Conservation (phyloP, 2,797 vertebrate genomes). For the Myotis findleyi region DNA sequence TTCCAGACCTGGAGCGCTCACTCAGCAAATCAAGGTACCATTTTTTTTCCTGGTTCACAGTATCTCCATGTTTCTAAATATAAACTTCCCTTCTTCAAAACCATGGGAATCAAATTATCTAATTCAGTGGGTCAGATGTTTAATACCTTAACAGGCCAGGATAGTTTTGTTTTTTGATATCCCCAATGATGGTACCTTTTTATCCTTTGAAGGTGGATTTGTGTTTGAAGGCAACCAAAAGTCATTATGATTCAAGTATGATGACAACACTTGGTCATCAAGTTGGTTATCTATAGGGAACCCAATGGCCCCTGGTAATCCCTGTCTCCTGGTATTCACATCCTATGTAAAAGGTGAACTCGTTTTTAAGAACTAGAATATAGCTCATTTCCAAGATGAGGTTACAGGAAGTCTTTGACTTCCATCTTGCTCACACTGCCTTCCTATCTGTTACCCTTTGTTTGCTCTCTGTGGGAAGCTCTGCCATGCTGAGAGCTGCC, state of each 20-base stretch:
- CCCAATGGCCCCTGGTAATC: neutral
- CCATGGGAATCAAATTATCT: constrained; percentile 4
- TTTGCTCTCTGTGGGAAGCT: neutral
- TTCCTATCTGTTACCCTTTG: neutral
- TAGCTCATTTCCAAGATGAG: neutral
- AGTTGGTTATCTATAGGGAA: neutral
- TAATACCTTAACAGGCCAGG: neutral
- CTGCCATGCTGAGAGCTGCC: neutral
- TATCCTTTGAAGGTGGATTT: neutral
- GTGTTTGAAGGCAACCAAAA: neutral
- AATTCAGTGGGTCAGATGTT: neutral
- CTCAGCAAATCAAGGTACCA: neutral
- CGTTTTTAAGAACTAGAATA: neutral
- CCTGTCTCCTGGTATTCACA: neutral
- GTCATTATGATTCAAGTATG: neutral
- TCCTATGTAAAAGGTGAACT: neutral
- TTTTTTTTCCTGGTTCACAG: constrained; percentile 50
- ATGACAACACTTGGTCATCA: neutral
- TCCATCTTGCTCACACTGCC: neutral
- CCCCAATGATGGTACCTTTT: neutral
- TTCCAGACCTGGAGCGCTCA: neutral
- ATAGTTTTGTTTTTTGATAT: neutral
- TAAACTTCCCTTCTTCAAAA: constrained; percentile 5
- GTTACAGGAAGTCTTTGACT: neutral
- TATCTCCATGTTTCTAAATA: constrained; percentile 53